Evolutionary conservation across 1,140 invertebrate genomes (phyloP), one percentile per base, ranked within the genome.

Genomic region (Hypothenemus hampei): DNA sequence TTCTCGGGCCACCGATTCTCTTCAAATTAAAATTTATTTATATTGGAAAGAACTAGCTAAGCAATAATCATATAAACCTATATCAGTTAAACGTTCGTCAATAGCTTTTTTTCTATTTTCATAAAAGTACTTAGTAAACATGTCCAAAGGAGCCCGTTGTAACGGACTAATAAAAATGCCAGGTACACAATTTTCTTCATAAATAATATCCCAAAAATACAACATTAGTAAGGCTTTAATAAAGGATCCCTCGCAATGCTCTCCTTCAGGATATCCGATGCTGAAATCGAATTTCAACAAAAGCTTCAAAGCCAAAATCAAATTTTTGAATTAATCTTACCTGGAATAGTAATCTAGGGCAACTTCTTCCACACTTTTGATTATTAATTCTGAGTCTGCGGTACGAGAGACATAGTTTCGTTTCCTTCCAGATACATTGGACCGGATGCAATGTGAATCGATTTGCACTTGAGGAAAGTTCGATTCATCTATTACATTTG

Each of bases 191-290:
- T 35, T 47, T 22, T 61, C 41, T 22, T 41, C 55, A 33, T 66
- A 70, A 43, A 67, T 67, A 5, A 68, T 64, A 19, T 70, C 66
- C 65, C 65, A 68, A 57, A 70, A 68, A 31, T 66, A 60, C 23
- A 69, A 31, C 35, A 39, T 59, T 46, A 68, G 64, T 6, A 63
- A 21, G 5, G 48, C 57, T 18, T 23, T 36, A 6, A 67, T 35
- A 13, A 68, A 21, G 6, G 29, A 26, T 15, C 62, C 63, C 57
- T 70, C 66, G 52, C 65, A 68, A 44, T 67, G 65, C 21, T 56
- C 46, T 7, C 64, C 65, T 36, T 47, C 29, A 16, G 60, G 58
- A 55, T 51, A 68, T 21, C 40, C 55, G 23, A 43, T 16, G 23
- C 55, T 51, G 39, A 45, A 31, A 4, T 33, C 10, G 3, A 44